Percentiles rank a stretch among this genome's conserved stretches.
Evolutionary conservation across 2,888 invertebrate species (phyloP).

Genomic region (Dasysyrphus tricinctus): DNA sequence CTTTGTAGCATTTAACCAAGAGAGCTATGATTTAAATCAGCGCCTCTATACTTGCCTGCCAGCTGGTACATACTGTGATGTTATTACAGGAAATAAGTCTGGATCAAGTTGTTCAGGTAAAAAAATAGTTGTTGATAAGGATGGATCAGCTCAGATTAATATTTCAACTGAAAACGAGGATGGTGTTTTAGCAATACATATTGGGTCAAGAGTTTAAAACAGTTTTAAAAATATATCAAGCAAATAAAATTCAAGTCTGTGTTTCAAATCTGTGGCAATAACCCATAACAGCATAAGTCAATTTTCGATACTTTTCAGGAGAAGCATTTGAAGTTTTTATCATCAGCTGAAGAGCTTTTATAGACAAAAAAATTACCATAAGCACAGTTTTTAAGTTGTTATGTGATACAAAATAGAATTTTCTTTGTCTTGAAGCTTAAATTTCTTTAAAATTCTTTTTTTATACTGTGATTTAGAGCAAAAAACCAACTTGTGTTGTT

Average conservation of each 20-base stretch:
- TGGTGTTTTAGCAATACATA: conserved; percentile 89
- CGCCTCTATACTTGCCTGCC: conserved; percentile 88
- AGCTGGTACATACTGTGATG: conserved; percentile 92
- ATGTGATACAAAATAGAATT: too few species aligned
- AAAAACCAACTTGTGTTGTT: too few species aligned
- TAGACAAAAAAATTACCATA: too few species aligned
- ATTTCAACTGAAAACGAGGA: conserved; percentile 83
- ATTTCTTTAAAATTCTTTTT: too few species aligned
- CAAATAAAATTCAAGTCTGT: not conserved
- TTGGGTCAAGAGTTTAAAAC: conserved; percentile 77
- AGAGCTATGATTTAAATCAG: conserved; percentile 85
- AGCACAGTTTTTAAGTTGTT: too few species aligned
- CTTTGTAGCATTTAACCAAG: conserved; percentile 91
- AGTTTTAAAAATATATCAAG: not conserved
- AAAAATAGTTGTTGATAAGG: conserved; percentile 78
- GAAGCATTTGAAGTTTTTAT: too few species aligned
- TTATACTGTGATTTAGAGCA: too few species aligned
- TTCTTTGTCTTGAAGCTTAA: too few species aligned
- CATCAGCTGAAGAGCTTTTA: too few species aligned
- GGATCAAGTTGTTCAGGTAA: conserved; percentile 80
- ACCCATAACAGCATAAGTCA: too few species aligned
- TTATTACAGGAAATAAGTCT: conserved; percentile 88
- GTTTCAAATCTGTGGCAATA: too few species aligned
- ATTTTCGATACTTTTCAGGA: too few species aligned
- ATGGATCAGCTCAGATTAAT: conserved; percentile 79